These are phyloP conservation scores for Uloborus plumipes DNA, from an alignment of 2,888 invertebrate species.

Conservation along the genomic window DNA sequence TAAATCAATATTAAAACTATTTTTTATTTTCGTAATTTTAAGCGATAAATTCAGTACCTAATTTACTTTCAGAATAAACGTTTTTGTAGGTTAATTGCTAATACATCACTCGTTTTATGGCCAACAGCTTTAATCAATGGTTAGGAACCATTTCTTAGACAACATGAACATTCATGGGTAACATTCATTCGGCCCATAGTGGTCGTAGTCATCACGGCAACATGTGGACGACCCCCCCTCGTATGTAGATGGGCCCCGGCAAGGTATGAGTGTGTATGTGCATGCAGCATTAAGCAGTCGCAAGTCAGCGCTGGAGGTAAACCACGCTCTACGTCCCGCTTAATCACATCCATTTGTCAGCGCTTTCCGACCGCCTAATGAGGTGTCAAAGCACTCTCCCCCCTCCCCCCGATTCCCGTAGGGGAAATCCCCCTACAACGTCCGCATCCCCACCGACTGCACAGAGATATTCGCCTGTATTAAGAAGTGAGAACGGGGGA, in stretches of 20 bases:
- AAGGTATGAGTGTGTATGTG: constrained; percentile 26
- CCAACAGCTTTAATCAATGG: no score
- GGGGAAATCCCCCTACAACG: constrained; percentile 16
- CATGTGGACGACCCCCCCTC: constrained; percentile 39
- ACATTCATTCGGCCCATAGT: no score
- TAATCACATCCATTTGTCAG: constrained; percentile 66
- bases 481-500: not conserved
- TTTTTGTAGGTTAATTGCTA: no score
- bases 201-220: not conserved
- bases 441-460: not conserved
- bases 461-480: not conserved
- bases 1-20: no score
- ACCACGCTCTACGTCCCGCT: constrained; percentile 44
- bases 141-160: no score
- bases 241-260: constrained; percentile 11
- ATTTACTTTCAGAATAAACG: no score
- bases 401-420: constrained; percentile 18
- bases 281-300: constrained; percentile 35
- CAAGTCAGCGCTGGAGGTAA: constrained; percentile 53
- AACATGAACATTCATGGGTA: no score
- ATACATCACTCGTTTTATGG: no score
- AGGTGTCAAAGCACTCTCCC: constrained; percentile 52
- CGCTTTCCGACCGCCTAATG: constrained; percentile 57
- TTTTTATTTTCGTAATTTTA: no score
- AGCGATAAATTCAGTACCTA: no score